These are phyloP conservation scores for Myotis daubentonii DNA, from an alignment of 2,797 vertebrate genomes.

Conservation along the genomic window DNA sequence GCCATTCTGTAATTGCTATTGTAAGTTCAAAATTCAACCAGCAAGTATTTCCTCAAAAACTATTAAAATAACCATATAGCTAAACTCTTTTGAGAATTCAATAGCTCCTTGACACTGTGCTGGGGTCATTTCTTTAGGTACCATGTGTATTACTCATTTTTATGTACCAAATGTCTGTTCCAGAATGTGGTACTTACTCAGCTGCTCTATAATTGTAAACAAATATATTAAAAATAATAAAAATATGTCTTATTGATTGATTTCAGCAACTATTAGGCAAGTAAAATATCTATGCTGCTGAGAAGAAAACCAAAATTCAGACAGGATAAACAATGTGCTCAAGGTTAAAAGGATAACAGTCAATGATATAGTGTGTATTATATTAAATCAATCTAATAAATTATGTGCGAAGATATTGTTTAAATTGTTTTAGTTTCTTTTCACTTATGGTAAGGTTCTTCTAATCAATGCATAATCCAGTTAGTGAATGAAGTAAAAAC, in stretches of 20 bases:
- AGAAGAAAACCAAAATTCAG: neutral
- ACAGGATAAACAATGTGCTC: neutral
- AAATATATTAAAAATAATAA: constrained; percentile 42
- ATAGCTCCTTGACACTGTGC: neutral
- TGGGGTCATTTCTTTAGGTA: neutral
- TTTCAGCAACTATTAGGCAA: neutral
- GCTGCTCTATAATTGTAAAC: neutral
- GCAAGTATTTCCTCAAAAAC: neutral
- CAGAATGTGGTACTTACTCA: neutral
- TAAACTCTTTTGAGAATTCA: neutral
- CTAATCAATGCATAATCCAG: neutral
- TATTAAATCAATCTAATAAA: constrained; percentile 11
- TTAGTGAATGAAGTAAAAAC: neutral
- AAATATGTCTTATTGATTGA: constrained; percentile 21
- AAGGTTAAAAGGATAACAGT: neutral
- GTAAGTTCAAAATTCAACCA: neutral
- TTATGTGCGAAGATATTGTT: neutral
- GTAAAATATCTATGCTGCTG: neutral
- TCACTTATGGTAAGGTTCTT: neutral
- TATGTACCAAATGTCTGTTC: neutral
- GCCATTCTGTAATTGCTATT: neutral
- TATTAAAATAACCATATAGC: neutral
- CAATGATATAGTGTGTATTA: neutral
- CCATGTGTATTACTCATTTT: neutral
- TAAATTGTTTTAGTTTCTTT: neutral